These are phyloP conservation scores for Bombus cullumanus DNA, from an alignment of 1,140 invertebrate species.

Conservation along the genomic window DNA sequence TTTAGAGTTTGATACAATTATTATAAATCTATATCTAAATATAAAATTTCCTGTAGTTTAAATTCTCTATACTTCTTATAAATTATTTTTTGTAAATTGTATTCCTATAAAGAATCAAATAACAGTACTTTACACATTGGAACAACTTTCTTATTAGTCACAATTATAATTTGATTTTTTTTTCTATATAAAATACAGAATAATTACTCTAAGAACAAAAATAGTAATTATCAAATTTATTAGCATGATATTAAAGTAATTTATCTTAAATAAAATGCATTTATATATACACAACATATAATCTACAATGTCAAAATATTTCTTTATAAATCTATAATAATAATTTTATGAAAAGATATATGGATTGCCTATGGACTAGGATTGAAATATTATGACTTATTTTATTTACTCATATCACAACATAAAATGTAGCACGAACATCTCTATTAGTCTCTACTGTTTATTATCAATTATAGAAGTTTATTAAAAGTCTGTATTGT, in stretches of 20 bases:
- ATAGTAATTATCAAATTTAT: background rate
- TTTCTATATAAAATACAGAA: background rate
- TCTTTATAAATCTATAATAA: constrained; percentile 20
- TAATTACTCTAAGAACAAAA: background rate
- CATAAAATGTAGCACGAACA: constrained; percentile 61
- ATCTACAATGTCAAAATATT: background rate
- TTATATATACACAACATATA: background rate
- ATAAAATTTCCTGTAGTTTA: background rate
- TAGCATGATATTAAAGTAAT: background rate
- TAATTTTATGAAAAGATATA: constrained; percentile 19
- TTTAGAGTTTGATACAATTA: background rate
- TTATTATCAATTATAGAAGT: constrained; percentile 52
- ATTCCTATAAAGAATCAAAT: background rate
- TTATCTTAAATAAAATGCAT: constrained; percentile 4
- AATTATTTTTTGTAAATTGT: background rate
- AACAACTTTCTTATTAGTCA: background rate
- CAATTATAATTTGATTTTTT: background rate
- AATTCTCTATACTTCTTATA: background rate
- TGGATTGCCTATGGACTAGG: constrained; percentile 36
- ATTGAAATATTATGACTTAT: constrained; percentile 21
- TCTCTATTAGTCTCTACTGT: constrained; percentile 47
- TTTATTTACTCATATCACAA: constrained; percentile 26
- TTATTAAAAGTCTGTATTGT: constrained; percentile 26
- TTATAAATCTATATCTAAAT: background rate
- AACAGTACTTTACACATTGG: background rate